Evolutionary conservation across 1,140 invertebrate genomes (phyloP).

Genomic region (Nasonia vitripennis): DNA sequence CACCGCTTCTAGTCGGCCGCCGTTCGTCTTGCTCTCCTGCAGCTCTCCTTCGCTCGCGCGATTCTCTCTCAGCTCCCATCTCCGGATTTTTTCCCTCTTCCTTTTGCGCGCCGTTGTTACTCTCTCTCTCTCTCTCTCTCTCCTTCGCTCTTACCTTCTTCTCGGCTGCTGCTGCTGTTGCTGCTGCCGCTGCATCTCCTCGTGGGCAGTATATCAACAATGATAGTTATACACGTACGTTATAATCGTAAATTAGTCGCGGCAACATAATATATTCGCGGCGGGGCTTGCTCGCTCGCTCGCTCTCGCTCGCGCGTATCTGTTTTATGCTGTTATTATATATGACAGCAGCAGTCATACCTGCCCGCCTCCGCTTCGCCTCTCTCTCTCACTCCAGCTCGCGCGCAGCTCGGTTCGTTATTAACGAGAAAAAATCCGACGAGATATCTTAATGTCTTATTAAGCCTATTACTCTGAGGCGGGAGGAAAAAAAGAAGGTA

Average conservation of each 20-base stretch:
- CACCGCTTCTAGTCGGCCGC: constrained; percentile 33
- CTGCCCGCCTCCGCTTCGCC: constrained; percentile 58
- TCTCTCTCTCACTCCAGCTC: constrained; percentile 24
- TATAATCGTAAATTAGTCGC: constrained; percentile 77
- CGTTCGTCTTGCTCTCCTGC: constrained; percentile 38
- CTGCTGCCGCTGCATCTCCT: constrained; percentile 3
- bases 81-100: constrained; percentile 6
- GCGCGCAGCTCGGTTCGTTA: constrained; percentile 10
- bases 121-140: constrained; percentile 53
- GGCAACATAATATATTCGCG: constrained; percentile 76
- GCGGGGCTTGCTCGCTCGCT: constrained; percentile 62
- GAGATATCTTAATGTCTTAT: constrained; percentile 55
- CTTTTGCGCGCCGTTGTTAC: constrained; percentile 50
- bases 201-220: constrained; percentile 66
- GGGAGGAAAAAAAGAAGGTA: constrained; percentile 22
- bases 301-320: constrained; percentile 66
- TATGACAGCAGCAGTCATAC: constrained; percentile 75
- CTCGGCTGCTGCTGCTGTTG: constrained; percentile 16
- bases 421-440: constrained; percentile 50
- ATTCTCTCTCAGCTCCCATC: constrained; percentile 18
- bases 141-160: constrained; percentile 55
- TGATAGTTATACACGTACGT: constrained; percentile 76
- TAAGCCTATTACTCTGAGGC: constrained; percentile 50
- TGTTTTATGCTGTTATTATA: constrained; percentile 77
- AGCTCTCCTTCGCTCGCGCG: constrained; percentile 4